Percentiles rank a stretch among this genome's conserved stretches.
Evolutionary conservation across 2,113 vertebrate species (phyloP).

Genomic region (Rhinopomastus cyanomelas): DNA sequence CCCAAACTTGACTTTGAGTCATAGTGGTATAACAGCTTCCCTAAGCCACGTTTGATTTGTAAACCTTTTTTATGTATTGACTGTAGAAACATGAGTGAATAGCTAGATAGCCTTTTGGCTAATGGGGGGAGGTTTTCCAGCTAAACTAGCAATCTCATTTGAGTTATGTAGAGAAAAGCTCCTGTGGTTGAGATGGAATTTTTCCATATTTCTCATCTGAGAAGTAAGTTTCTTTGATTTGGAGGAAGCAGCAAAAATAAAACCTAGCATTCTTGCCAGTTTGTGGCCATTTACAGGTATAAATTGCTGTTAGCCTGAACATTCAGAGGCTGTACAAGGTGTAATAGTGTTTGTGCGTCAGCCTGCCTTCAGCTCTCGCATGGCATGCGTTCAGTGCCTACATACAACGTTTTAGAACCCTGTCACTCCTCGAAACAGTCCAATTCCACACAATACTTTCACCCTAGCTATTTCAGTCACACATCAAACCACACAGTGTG

Average conservation of each 20-base stretch:
- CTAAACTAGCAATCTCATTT: neutral
- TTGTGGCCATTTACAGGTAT: neutral
- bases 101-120: neutral
- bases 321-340: neutral
- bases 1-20: neutral
- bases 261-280: neutral
- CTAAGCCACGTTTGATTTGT: neutral
- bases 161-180: neutral
- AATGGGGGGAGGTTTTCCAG: neutral
- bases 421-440: neutral
- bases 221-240: neutral
- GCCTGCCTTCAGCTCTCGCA: neutral
- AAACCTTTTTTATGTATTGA: neutral
- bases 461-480: neutral
- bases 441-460: neutral
- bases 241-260: neutral
- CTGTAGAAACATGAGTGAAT: neutral
- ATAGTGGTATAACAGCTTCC: neutral
- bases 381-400: neutral
- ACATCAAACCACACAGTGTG: accelerated
- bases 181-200: neutral
- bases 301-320: neutral
- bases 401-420: neutral
- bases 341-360: neutral
- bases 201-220: neutral